A percentile compares a stretch with the other conserved stretches of the same genome.
Conservation (phyloP, 2,797 vertebrate genomes). For the Chelon labrosus region DNA sequence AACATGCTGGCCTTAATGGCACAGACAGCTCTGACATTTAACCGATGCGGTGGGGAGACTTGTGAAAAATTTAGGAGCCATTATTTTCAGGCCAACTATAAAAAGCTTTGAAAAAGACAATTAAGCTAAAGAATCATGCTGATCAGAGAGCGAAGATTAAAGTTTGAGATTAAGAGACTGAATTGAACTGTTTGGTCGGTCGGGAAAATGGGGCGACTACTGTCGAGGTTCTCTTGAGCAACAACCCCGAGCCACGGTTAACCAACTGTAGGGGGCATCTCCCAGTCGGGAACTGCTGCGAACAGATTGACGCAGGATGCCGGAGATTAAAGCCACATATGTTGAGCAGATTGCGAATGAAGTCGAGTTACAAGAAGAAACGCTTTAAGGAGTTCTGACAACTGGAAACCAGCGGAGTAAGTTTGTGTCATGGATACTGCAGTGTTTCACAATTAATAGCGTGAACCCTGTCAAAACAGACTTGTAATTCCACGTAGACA, state of each 20-base stretch:
- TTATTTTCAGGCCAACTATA: slow-evolving; percentile 36
- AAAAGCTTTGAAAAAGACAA: slow-evolving; percentile 27
- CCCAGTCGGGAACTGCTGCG: slow-evolving; percentile 16
- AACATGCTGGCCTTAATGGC: slow-evolving; percentile 89
- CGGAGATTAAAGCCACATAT: slow-evolving; percentile 26
- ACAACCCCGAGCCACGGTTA: neutral
- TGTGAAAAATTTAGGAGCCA: slow-evolving; percentile 38
- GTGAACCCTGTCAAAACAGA: slow-evolving; percentile 38
- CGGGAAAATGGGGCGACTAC: slow-evolving; percentile 1
- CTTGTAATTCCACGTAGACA: slow-evolving; percentile 38
- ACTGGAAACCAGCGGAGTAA: slow-evolving; percentile 39
- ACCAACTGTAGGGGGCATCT: slow-evolving; percentile 10
- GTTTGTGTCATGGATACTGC: slow-evolving; percentile 50
- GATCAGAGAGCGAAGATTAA: neutral
- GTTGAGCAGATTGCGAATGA: slow-evolving; percentile 37
- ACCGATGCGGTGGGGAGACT: slow-evolving; percentile 60
- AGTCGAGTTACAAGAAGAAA: slow-evolving; percentile 1
- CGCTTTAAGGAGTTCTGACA: slow-evolving; percentile 9
- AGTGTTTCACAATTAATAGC: slow-evolving; percentile 46
- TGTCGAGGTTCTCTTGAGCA: slow-evolving; percentile 20
- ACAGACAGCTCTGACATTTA: slow-evolving; percentile 81
- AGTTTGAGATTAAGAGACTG: neutral
- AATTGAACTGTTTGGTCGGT: neutral
- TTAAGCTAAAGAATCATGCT: neutral
- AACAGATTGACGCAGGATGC: slow-evolving; percentile 24